These are phyloP conservation scores for Campodea augens DNA, from an alignment of 1,140 invertebrate species.

Conservation along the genomic window DNA sequence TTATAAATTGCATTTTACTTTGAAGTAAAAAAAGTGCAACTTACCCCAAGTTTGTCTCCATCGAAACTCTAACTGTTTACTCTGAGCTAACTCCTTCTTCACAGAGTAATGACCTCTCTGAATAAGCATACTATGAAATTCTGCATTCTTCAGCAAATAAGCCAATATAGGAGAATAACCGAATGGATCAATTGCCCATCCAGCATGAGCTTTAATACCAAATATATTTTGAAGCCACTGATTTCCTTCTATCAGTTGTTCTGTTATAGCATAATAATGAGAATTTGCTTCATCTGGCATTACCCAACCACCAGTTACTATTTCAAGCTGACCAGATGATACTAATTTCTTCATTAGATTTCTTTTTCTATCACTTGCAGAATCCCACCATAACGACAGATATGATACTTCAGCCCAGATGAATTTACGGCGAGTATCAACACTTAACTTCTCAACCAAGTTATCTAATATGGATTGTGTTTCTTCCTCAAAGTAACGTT, in stretches of 20 bases:
- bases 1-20: too few relatives aligned
- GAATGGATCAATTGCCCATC: constrained; percentile 95
- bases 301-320: constrained; percentile 44
- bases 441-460: constrained; percentile 62
- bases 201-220: constrained; percentile 53
- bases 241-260: constrained; percentile 84
- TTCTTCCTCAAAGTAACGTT: constrained; percentile 74
- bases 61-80: constrained; percentile 71
- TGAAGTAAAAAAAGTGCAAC: constrained; percentile 14
- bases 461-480: constrained; percentile 78
- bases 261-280: constrained; percentile 37
- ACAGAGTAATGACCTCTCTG: constrained; percentile 90
- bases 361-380: background rate
- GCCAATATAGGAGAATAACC: constrained; percentile 77
- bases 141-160: constrained; percentile 63
- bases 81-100: constrained; percentile 70
- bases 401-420: constrained; percentile 96
- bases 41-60: constrained; percentile 92
- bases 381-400: constrained; percentile 78
- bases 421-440: constrained; percentile 66
- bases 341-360: constrained; percentile 27
- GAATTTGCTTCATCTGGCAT: constrained; percentile 43
- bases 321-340: constrained; percentile 41
- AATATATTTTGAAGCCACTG: constrained; percentile 74
- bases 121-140: constrained; percentile 71